Evolutionary conservation across 1,140 invertebrate genomes (phyloP), one percentile per base, ranked within the genome.

Genomic region (Anadara kagoshimensis): DNA sequence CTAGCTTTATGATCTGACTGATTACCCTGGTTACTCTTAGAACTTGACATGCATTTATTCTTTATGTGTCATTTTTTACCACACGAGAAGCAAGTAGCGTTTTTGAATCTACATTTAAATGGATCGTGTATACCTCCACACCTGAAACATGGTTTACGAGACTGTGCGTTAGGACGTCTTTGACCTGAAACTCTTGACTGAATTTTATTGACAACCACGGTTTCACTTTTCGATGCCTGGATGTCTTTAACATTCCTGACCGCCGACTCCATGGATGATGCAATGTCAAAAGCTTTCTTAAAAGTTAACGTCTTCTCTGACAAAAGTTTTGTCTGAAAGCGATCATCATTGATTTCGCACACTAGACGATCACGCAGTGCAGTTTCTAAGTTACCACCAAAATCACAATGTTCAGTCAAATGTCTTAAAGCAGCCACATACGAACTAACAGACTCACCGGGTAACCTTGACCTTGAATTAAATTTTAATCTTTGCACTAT

Each of bases 401-500:
- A 72, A 29, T 76, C 20, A 47, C 69, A 72, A 54, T 72, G 44
- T 63, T 76, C 49, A 22, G 62, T 45, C 44, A 71, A 20, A 51
- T 41, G 54, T 36, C 57, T 61, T 22, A 76, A 26, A 1, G 22
- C 41, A 5, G 74, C 69, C 24, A 72, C 43, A 49, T 56, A 76
- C n/a, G 43, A 2, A 20, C 44, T 41, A 22, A 75, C 26, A 3
- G 59, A 64, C 54, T 65, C 44, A n/a, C 24, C 54, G 8, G 18
- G 41, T 3, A 59, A 20, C 22, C 62, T 41, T 20, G 53, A 44
- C 26, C 74, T 24, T 7, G 20, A 66, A 44, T 66, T 45, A 22
- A 66, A 73, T 43, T 72, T 62, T 49, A 47, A 76, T 43, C 74
- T 51, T 56, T 71, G 47, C 18, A 72, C 26, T 18, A 65, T 72